Evolutionary conservation across 2,888 invertebrate species (phyloP), one percentile per base, ranked within the genome.

Genomic region (Podotricha telesiphe): DNA sequence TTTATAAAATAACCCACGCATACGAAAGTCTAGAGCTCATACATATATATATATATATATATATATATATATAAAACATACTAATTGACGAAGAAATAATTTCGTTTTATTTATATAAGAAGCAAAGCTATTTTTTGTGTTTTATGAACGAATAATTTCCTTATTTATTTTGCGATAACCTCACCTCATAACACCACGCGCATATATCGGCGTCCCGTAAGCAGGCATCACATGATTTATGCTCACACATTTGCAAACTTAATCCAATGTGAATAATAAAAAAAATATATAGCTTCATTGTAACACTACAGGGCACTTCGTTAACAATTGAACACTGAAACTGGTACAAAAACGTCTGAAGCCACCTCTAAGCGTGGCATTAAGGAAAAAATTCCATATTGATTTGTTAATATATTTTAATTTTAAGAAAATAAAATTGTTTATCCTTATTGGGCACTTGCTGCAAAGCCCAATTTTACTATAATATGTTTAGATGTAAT

Each of bases 171-270:
- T 37, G 3, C 20, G 22, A 42, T 45, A 20, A 15, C 0, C 74
- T 82, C 78, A 87, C 91, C 76, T 69, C 69, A 37, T 84, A 77
- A 74, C 91, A 91, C 89, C 89, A 91, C 8, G 80, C 82, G 67
- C 91, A 91, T 5, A 78, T 62, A 45, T 73, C 77, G 0, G 80
- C 45, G 69, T 87, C 82, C 37, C 68, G 79, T 34, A 91, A 86
- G 68, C 91, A 91, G 11, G 81, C 80, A n/a, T 78, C 71, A 71
- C 91, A 91, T 1, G 77, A 83, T 6, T 64, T 74, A 40, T 79
- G 80, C 34, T 79, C 77, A 76, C 89, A 89, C 6, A 68, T 45
- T 59, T 77, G 76, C 17, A 71, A 66, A 22, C 55, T 55, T 55
- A 65, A 53, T 53, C 50, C 37, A 15, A 73, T 48, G 58, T 19